Percentiles rank a stretch among this genome's conserved stretches.
phyloP scores from a whole-genome alignment of 2,888 invertebrate genomes.

The Ernsta delagoae region DNA sequence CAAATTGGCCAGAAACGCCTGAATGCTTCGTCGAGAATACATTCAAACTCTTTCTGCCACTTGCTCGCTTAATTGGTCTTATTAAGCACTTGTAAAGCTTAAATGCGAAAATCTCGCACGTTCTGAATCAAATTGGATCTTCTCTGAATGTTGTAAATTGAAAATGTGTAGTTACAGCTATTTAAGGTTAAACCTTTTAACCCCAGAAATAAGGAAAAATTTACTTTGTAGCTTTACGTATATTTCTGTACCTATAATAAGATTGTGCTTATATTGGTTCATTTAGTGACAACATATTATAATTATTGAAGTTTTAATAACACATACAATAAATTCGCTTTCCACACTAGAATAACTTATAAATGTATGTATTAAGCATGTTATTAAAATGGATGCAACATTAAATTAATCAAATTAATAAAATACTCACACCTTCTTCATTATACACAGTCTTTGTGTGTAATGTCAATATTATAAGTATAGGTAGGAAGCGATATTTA shows the following conservation, averaged over 20 bases:
- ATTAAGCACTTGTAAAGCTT: constrained; percentile 12
- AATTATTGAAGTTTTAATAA: no score
- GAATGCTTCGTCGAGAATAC: constrained; percentile 11
- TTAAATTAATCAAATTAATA: no score
- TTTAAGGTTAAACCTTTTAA: not conserved
- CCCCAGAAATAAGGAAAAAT: not conserved
- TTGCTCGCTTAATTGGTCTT: constrained; percentile 25
- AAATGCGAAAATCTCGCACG: constrained; percentile 10
- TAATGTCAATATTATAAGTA: no score
- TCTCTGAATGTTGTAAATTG: not conserved
- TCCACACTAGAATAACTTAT: no score
- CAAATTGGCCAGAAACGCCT: constrained; percentile 14
- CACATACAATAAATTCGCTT: no score
- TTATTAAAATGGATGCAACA: no score
- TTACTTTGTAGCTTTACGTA: not conserved
- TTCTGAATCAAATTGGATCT: not conserved
- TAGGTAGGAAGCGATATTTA: not conserved
- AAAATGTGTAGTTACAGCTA: not conserved
- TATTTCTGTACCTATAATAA: no score
- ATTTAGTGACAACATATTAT: no score
- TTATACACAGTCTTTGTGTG: no score
- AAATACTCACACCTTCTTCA: no score
- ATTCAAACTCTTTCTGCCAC: constrained; percentile 20
- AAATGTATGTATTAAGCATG: no score
- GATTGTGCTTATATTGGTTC: no score